Percentiles rank a stretch among this genome's conserved stretches.
These are phyloP conservation scores for Otocyon megalotis DNA, from an alignment of 2,113 vertebrate genomes.

Conservation along the genomic window DNA sequence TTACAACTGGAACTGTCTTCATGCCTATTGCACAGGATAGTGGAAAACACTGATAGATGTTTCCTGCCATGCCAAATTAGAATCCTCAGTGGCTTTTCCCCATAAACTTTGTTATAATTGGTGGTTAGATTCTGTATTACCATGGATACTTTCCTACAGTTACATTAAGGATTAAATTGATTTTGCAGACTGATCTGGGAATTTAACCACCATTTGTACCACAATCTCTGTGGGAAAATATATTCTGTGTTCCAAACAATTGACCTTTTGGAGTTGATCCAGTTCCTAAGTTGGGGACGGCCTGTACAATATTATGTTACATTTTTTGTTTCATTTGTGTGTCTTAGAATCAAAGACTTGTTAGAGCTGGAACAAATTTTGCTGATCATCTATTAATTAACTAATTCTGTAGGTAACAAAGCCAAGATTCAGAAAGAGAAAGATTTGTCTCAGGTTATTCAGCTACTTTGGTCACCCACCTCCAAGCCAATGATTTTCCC, in stretches of 20 bases:
- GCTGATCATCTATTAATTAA: slow-evolving; percentile 35
- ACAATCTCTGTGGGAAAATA: slow-evolving; percentile 74
- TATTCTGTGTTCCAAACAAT: slow-evolving; percentile 73
- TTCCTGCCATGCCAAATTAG: slow-evolving; percentile 55
- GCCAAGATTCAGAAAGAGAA: slow-evolving; percentile 2
- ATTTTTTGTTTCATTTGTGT: slow-evolving; percentile 58
- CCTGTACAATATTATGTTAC: slow-evolving; percentile 69
- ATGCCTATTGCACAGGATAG: neutral
- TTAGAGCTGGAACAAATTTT: slow-evolving; percentile 34
- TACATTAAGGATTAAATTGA: slow-evolving; percentile 73
- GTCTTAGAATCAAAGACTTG: slow-evolving; percentile 60
- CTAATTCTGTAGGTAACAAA: slow-evolving; percentile 42
- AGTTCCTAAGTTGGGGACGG: slow-evolving; percentile 65
- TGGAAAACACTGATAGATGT: slow-evolving; percentile 31
- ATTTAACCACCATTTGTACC: slow-evolving; percentile 68
- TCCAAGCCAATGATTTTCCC: neutral
- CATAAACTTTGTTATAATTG: slow-evolving; percentile 59
- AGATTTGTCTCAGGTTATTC: neutral
- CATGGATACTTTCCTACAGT: slow-evolving; percentile 41
- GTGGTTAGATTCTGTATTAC: slow-evolving; percentile 26
- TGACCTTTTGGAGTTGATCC: slow-evolving; percentile 75
- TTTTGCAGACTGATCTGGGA: slow-evolving; percentile 69
- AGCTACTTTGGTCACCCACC: neutral
- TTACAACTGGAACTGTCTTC: slow-evolving; percentile 29
- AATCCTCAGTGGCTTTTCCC: slow-evolving; percentile 41